A percentile compares a stretch with the other conserved stretches of the same genome.
Conservation (phyloP, 1,140 invertebrate genomes). For the Physella acuta region DNA sequence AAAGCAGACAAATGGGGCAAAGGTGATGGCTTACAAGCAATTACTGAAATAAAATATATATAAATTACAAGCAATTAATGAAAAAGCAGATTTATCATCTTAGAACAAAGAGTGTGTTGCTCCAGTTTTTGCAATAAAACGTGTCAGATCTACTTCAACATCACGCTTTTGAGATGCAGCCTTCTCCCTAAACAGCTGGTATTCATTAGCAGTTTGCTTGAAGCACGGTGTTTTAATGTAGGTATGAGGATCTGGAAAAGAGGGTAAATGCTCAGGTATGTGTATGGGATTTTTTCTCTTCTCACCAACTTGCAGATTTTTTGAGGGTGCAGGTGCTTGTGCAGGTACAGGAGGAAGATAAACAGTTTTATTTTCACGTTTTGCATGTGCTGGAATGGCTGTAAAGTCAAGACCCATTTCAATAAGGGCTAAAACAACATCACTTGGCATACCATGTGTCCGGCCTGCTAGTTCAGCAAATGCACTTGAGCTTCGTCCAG, state of each 20-base stretch:
- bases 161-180: slow-evolving; percentile 90
- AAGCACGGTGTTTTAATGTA: slow-evolving; percentile 95
- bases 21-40: slow-evolving; percentile 80
- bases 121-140: slow-evolving; percentile 91
- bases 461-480: slow-evolving; percentile 86
- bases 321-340: slow-evolving; percentile 70
- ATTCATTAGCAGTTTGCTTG: slow-evolving; percentile 94
- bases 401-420: slow-evolving; percentile 74
- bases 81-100: slow-evolving; percentile 66
- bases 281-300: slow-evolving; percentile 80
- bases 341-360: slow-evolving; percentile 60
- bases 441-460: slow-evolving; percentile 82
- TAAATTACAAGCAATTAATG: no score
- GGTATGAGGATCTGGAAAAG: slow-evolving; percentile 93
- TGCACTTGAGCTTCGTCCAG: slow-evolving; percentile 75
- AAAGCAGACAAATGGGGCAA: slow-evolving; percentile 83
- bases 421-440: slow-evolving; percentile 81
- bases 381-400: slow-evolving; percentile 64
- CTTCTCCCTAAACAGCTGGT: slow-evolving; percentile 88
- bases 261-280: slow-evolving; percentile 86
- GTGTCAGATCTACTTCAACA: slow-evolving; percentile 87
- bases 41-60: slow-evolving; percentile 72
- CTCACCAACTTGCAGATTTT: slow-evolving; percentile 78
- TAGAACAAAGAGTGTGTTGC: slow-evolving; percentile 88
- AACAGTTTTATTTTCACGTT: slow-evolving; percentile 50